Conservation (phyloP, 2,113 vertebrate species). For the Diadophis punctatus region DNA sequence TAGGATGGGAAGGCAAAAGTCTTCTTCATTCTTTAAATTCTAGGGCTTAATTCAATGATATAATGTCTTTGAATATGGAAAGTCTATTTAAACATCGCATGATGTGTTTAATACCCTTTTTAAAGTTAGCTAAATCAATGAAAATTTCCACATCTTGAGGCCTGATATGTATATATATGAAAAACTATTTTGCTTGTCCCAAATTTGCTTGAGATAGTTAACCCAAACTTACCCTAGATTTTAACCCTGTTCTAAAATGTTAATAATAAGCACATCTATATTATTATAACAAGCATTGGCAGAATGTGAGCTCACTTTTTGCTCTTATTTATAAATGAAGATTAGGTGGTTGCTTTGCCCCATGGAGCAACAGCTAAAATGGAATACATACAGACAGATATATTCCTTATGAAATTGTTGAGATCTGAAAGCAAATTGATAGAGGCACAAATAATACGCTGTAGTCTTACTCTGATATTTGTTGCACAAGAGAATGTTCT, state of each 20-base stretch:
- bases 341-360: neutral
- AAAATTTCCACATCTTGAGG: neutral
- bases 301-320: neutral
- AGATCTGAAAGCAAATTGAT: neutral
- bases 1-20: neutral
- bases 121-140: neutral
- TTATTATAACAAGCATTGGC: neutral
- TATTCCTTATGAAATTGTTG: neutral
- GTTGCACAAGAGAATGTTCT: neutral
- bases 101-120: neutral
- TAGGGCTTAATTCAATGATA: neutral
- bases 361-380: neutral
- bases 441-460: neutral
- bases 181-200: neutral
- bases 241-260: neutral
- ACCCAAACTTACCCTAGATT: neutral
- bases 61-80: neutral
- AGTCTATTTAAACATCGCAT: neutral
- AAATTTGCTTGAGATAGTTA: neutral
- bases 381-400: neutral
- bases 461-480: neutral
- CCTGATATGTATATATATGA: neutral
- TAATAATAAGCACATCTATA: neutral
- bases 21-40: neutral
- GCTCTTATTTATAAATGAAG: neutral